phyloP scores from a whole-genome alignment of 2,888 invertebrate genomes.

The Drosophila maculinotata region DNA sequence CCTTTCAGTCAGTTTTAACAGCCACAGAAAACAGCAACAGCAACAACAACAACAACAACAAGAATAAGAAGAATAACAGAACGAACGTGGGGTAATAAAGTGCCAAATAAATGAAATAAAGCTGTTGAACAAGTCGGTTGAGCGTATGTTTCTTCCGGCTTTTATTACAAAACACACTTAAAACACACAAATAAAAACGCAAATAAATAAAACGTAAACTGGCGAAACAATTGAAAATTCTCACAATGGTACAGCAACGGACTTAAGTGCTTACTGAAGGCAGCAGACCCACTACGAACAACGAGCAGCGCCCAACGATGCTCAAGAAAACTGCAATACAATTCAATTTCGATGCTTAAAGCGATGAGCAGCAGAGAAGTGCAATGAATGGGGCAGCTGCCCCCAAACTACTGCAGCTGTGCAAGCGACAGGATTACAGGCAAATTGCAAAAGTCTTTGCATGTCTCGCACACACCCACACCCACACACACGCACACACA shows the following conservation, averaged over 20 bases:
- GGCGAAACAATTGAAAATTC: constrained; percentile 76
- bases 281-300: constrained; percentile 11
- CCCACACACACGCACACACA: constrained; percentile 20
- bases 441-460: constrained; percentile 78
- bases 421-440: constrained; percentile 67
- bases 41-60: too few relatives aligned
- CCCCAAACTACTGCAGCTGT: constrained; percentile 4
- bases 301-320: constrained; percentile 18
- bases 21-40: constrained; percentile 24
- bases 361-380: constrained; percentile 11
- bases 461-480: constrained; percentile 54
- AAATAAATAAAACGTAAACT: constrained; percentile 77
- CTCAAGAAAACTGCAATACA: constrained; percentile 50
- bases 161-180: constrained; percentile 80
- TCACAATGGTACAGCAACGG: constrained; percentile 59
- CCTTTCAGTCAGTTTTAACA: constrained; percentile 61
- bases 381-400: background rate
- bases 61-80: too few relatives aligned
- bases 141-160: constrained; percentile 63
- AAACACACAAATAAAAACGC: constrained; percentile 53
- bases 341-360: constrained; percentile 70
- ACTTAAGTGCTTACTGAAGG: constrained; percentile 75
- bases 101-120: constrained; percentile 81
- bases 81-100: constrained; percentile 70
- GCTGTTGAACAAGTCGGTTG: constrained; percentile 54